Conservation (phyloP, 2,888 invertebrate genomes). For the Prionchulus punctatus region DNA sequence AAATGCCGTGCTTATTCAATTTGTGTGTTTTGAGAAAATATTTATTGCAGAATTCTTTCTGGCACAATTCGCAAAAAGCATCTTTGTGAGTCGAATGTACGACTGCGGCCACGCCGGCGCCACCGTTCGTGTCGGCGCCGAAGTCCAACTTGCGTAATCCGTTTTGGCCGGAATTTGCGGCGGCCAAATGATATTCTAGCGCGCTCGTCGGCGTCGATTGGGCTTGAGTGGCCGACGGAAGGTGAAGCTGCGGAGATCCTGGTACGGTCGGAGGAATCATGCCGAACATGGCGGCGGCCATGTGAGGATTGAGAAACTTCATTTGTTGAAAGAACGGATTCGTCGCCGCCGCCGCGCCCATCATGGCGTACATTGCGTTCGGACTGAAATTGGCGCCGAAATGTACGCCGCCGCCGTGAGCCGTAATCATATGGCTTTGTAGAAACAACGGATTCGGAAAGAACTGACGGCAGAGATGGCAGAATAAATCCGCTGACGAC, state of each 20-base stretch:
- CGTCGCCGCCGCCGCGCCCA: not conserved
- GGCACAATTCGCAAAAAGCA: constrained; percentile 90
- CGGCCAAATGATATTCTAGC: too few relatives aligned
- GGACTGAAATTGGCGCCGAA: not conserved
- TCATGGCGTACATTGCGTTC: not conserved
- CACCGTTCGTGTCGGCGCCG: too few relatives aligned
- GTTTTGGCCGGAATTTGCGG: too few relatives aligned
- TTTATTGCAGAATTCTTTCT: constrained; percentile 96
- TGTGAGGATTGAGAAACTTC: too few relatives aligned
- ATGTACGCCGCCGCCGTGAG: not conserved
- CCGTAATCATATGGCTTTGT: constrained; percentile 3
- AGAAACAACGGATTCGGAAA: constrained; percentile 3
- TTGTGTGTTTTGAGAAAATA: constrained; percentile 95
- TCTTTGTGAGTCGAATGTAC: too few relatives aligned
- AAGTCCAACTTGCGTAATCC: too few relatives aligned
- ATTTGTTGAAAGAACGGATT: constrained; percentile 4
- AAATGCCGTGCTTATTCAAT: constrained; percentile 90
- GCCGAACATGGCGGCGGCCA: too few relatives aligned
- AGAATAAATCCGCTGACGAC: not conserved
- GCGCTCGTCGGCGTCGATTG: too few relatives aligned
- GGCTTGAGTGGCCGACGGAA: too few relatives aligned
- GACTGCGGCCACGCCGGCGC: too few relatives aligned
- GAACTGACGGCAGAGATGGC: constrained; percentile 5
- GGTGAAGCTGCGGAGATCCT: too few relatives aligned
- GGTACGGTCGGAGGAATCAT: too few relatives aligned